A percentile compares a stretch with the other conserved stretches of the same genome.
phyloP scores from a whole-genome alignment of 2,113 vertebrate genomes.

The Apaloderma vittatum region DNA sequence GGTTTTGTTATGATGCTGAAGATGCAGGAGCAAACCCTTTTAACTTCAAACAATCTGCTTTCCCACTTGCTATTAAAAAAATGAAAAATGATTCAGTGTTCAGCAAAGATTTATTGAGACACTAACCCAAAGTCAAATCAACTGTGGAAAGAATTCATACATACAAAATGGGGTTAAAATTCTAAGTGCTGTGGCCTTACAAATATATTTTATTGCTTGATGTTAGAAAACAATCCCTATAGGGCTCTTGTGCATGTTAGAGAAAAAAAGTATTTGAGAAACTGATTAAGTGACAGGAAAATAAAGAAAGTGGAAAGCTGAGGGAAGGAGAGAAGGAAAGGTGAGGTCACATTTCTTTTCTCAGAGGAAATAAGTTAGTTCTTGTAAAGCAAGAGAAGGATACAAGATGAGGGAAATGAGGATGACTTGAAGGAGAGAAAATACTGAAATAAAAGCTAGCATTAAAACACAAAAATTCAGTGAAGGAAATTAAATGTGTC shows the following conservation, averaged over 20 bases:
- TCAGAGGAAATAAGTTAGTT: neutral
- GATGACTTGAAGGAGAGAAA: neutral
- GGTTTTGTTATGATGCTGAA: neutral
- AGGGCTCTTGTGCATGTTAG: neutral
- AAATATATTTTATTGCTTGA: slow-evolving; percentile 12
- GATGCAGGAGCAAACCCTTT: neutral
- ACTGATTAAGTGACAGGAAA: neutral
- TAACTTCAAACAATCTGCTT: neutral
- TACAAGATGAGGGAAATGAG: neutral
- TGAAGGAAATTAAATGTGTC: neutral
- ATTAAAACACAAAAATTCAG: neutral
- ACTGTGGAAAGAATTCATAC: neutral
- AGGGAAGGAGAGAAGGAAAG: neutral
- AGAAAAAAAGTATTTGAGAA: neutral
- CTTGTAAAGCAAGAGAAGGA: neutral
- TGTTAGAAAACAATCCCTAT: neutral
- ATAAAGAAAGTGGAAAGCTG: neutral
- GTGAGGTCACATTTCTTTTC: neutral
- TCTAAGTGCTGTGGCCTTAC: neutral
- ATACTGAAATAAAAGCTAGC: neutral
- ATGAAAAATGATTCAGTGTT: slow-evolving; percentile 13
- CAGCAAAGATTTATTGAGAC: slow-evolving; percentile 36
- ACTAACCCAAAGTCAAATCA: slow-evolving; percentile 30
- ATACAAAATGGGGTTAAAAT: slow-evolving; percentile 10
- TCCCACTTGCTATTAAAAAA: slow-evolving; percentile 2